Evolutionary conservation across 2,113 vertebrate genomes (phyloP).

Genomic region (Caranx melampygus): DNA sequence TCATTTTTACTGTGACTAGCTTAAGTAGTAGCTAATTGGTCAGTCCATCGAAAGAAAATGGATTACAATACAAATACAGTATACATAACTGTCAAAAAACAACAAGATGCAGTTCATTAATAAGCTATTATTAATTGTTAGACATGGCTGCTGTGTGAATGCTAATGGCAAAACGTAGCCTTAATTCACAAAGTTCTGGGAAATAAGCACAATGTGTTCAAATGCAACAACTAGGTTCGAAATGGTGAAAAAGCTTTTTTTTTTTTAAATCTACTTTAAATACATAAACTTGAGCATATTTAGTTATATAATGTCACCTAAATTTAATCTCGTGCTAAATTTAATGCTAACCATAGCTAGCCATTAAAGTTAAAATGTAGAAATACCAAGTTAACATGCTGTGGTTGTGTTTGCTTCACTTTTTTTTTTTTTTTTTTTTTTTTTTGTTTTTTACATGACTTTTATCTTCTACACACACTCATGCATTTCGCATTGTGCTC

Average conservation of each 20-base stretch:
- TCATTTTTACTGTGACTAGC: background rate
- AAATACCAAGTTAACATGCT: background rate
- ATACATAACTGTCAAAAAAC: no score
- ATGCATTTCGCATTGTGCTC: conserved; percentile 1
- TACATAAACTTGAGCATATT: background rate
- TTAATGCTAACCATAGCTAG: background rate
- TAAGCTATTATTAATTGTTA: background rate
- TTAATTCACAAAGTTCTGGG: no score
- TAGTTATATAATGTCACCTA: background rate
- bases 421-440: no score
- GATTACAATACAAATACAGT: no score
- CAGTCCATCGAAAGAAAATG: no score
- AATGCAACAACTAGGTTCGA: no score
- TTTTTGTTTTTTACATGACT: no score
- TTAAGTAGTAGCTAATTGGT: background rate
- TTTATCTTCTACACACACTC: background rate
- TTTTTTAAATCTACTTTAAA: no score
- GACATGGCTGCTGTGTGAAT: no score
- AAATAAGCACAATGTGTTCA: no score
- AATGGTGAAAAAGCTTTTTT: no score
- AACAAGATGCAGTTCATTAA: background rate
- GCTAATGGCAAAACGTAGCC: no score
- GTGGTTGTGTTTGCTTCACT: background rate
- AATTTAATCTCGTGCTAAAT: background rate
- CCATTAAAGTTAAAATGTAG: background rate